phyloP scores from a whole-genome alignment of 92 coral and sea anemone species.

The Epizoanthus rinbou region DNA sequence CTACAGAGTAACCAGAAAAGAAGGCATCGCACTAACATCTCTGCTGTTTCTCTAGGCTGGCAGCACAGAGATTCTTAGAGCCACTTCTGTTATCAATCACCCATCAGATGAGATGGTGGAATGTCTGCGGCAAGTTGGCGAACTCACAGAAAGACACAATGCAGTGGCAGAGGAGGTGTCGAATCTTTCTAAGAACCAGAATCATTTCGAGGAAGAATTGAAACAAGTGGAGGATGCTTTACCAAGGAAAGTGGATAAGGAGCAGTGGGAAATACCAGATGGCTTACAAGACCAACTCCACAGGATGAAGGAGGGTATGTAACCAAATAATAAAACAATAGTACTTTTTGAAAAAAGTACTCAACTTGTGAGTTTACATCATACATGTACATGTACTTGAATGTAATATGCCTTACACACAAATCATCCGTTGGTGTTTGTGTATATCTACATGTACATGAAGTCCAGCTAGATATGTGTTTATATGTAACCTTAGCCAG shows the following conservation, averaged over 20 bases:
- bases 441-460: too few species aligned
- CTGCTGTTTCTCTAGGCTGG: slow-evolving; percentile 8
- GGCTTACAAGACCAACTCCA: slow-evolving; percentile 78
- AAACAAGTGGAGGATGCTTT: slow-evolving; percentile 66
- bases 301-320: slow-evolving; percentile 55
- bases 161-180: slow-evolving; percentile 71
- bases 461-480: too few species aligned
- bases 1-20: too few species aligned
- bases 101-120: slow-evolving; percentile 92
- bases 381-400: too few species aligned
- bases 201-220: slow-evolving; percentile 58
- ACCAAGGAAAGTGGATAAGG: slow-evolving; percentile 81
- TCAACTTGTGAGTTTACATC: too few species aligned
- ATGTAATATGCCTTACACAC: too few species aligned
- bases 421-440: too few species aligned
- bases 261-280: slow-evolving; percentile 66
- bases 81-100: slow-evolving; percentile 42
- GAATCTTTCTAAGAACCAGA: slow-evolving; percentile 62
- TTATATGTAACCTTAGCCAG: too few species aligned
- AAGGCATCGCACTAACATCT: neutral
- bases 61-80: slow-evolving; percentile 32
- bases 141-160: slow-evolving; percentile 76
- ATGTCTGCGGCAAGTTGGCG: slow-evolving; percentile 85
- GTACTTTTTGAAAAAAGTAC: too few species aligned
- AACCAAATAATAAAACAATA: too few species aligned